Conservation (phyloP, 2,888 invertebrate species). For the Incurvaria masculella region DNA sequence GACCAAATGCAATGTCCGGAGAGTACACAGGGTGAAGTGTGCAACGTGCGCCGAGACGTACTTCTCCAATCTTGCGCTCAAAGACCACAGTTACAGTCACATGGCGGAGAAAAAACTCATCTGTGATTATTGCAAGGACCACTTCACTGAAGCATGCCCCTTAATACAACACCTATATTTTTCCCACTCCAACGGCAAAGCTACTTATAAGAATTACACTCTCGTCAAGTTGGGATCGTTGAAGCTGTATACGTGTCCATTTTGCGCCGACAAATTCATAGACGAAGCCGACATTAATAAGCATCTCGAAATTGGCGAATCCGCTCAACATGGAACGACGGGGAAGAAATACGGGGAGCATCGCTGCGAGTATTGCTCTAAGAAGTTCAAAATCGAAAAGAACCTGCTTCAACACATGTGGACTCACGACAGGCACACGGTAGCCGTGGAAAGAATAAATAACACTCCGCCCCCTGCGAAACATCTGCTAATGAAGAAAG, state of each 20-base stretch:
- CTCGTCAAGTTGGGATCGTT: slow-evolving; percentile 27
- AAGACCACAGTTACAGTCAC: slow-evolving; percentile 41
- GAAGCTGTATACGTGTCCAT: slow-evolving; percentile 33
- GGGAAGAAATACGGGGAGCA: slow-evolving; percentile 37
- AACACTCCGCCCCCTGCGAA: no score
- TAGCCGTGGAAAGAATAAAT: no score
- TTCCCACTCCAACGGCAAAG: slow-evolving; percentile 25
- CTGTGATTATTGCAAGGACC: slow-evolving; percentile 42
- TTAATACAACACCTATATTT: slow-evolving; percentile 34
- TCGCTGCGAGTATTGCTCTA: slow-evolving; percentile 38
- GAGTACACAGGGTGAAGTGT: slow-evolving; percentile 29
- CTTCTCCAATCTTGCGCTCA: slow-evolving; percentile 35
- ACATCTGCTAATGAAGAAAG: no score
- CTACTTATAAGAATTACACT: slow-evolving; percentile 24
- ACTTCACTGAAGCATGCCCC: slow-evolving; percentile 30
- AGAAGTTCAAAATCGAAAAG: slow-evolving; percentile 33
- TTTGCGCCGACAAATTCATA: slow-evolving; percentile 33
- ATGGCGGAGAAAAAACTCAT: slow-evolving; percentile 21
- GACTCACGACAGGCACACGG: slow-evolving; percentile 34
- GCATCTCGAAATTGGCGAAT: slow-evolving; percentile 30
- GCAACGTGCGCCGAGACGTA: slow-evolving; percentile 27
- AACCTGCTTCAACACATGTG: slow-evolving; percentile 42
- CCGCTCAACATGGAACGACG: slow-evolving; percentile 30
- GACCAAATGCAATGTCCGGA: slow-evolving; percentile 23
- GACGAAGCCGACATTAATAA: slow-evolving; percentile 28